Percentiles rank a stretch among this genome's conserved stretches.
Conservation (phyloP, 2,113 vertebrate genomes). For the Peromyscus leucopus region DNA sequence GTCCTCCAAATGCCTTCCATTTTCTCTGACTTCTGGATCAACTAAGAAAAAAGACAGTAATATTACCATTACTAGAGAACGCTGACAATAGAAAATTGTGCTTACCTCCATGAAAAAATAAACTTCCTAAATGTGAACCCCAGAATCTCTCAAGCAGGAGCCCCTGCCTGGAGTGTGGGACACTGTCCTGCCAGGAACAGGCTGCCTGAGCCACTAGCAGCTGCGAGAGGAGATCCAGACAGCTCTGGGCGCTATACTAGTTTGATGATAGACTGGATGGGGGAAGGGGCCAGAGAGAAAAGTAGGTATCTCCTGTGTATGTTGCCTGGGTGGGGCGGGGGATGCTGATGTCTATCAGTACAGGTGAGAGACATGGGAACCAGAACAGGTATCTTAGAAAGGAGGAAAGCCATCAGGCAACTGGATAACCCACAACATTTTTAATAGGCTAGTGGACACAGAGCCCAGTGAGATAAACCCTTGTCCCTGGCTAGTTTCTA, state of each 20-base stretch:
- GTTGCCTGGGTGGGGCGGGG: not conserved
- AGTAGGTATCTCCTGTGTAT: not conserved
- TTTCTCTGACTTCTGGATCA: not conserved
- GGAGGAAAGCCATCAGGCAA: not conserved
- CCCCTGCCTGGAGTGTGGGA: not conserved
- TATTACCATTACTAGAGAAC: not conserved
- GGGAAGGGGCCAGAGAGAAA: not conserved
- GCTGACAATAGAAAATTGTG: not conserved
- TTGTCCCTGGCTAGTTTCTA: not conserved
- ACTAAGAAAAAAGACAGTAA: not conserved
- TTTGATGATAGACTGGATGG: not conserved
- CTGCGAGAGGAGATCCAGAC: not conserved
- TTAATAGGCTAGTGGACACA: not conserved
- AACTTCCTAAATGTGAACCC: not conserved
- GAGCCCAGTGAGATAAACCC: rapidly evolving
- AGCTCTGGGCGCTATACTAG: not conserved
- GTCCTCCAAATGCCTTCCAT: not conserved
- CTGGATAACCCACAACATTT: not conserved
- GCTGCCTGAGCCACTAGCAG: not conserved
- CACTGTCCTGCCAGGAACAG: rapidly evolving
- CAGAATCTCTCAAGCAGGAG: not conserved
- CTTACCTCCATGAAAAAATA: not conserved
- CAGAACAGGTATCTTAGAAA: not conserved
- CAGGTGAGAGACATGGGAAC: not conserved
- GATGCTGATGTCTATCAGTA: not conserved